Percentiles rank a stretch among this genome's conserved stretches.
Conservation (phyloP, 2,797 vertebrate species). For the Mycteria americana region DNA sequence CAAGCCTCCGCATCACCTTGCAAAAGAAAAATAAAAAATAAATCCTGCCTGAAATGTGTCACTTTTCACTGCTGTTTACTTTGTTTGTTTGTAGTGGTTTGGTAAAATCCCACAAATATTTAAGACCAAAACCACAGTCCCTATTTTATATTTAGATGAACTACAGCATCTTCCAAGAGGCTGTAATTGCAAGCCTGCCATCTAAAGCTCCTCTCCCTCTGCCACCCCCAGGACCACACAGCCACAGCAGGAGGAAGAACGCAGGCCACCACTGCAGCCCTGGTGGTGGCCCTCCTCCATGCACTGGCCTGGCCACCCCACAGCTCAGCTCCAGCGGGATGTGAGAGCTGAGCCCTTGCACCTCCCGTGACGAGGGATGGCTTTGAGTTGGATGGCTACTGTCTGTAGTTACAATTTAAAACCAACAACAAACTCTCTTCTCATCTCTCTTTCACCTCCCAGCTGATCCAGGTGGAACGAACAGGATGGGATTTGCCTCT, state of each 20-base stretch:
- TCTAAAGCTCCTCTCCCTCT: slow-evolving; percentile 50
- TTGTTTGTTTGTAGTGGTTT: slow-evolving; percentile 57
- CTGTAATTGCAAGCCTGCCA: slow-evolving; percentile 45
- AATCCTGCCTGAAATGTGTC: slow-evolving; percentile 32
- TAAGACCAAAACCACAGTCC: slow-evolving; percentile 43
- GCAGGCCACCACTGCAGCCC: slow-evolving; percentile 54
- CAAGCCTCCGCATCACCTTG: neutral
- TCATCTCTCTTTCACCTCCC: neutral
- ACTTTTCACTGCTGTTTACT: slow-evolving; percentile 25
- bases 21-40: neutral
- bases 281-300: slow-evolving; percentile 25
- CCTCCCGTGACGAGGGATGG: neutral
- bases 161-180: neutral
- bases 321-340: slow-evolving; percentile 27
- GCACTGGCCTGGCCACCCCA: neutral
- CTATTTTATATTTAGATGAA: slow-evolving; percentile 13
- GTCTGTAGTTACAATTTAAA: neutral
- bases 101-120: slow-evolving; percentile 51
- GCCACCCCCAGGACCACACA: neutral
- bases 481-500: neutral
- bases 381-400: neutral
- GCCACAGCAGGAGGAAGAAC: slow-evolving; percentile 68
- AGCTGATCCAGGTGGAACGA: neutral
- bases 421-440: neutral
- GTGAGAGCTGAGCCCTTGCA: neutral